Percentiles rank a stretch among this genome's conserved stretches.
Evolutionary conservation across 2,113 vertebrate species (phyloP).

Genomic region (Furnarius figulus): DNA sequence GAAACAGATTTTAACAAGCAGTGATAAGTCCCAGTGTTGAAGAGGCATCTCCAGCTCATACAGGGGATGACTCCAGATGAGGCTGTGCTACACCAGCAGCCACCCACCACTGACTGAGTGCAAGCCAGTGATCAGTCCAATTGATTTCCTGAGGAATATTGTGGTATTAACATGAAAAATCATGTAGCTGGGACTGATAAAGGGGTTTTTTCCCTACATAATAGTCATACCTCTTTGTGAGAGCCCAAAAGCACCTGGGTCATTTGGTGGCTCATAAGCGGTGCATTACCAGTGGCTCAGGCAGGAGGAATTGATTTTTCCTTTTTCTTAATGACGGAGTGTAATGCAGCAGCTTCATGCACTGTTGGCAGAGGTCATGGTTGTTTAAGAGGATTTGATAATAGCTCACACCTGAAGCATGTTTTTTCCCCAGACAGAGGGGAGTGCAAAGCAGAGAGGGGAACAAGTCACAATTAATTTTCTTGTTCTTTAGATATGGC

Average conservation of each 20-base stretch:
- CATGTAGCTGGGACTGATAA: neutral
- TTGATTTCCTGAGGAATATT: neutral
- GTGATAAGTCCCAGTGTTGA: neutral
- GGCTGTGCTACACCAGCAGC: neutral
- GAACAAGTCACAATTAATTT: neutral
- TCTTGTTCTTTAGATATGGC: neutral
- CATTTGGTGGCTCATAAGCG: neutral
- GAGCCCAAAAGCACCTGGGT: neutral
- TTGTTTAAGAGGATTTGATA: neutral
- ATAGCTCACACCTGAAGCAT: neutral
- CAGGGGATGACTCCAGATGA: neutral
- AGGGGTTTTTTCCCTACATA: neutral
- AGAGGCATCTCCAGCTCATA: neutral
- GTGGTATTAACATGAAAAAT: neutral
- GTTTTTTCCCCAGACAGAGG: neutral
- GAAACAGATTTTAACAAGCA: neutral
- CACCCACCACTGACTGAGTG: fast-evolving
- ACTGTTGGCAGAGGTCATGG: neutral
- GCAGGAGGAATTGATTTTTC: neutral
- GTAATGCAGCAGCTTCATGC: neutral
- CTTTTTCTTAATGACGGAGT: neutral
- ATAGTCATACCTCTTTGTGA: neutral
- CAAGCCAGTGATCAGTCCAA: neutral
- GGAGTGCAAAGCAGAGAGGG: neutral
- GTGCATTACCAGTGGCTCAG: neutral